Evolutionary conservation across 2,888 invertebrate genomes (phyloP), one percentile per base, ranked within the genome.

Genomic region (Adelphocoris suturalis): DNA sequence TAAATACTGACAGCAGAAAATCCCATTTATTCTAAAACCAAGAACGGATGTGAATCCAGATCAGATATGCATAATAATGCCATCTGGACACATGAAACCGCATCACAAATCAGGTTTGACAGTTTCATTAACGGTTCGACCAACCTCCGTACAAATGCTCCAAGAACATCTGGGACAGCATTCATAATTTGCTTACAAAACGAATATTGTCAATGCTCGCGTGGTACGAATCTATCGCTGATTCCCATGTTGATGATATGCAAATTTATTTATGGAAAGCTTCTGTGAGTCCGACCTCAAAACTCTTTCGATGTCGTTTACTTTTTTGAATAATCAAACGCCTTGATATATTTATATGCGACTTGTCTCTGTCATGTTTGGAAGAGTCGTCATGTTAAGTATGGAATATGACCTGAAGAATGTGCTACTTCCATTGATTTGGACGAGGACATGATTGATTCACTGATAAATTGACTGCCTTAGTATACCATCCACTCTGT

Each of bases 201-300:
- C 55, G 61, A 85, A 85, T 55, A 61, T 52, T 61, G 85, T 85
- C 85, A 57, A 57, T 16, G 57, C 46, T 48, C 82, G 55, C 23
- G 52, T 68, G 68, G 82, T 48, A 82, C 27, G 47, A 48, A 82
- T 52, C 16, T 82, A 61, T 57, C 12, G 28, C 61, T 37, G 61
- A 85, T 85, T 85, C 57, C 85, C n/a, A 85, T 85, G 85, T 37
- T 85, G 85, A 85, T 85, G 85, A 61, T 47, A 85, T 85, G 85
- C 85, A 57, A 85, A 85, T 85, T 61, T 85, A 85, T 85, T 85
- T 85, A 85, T 85, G 37, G 61, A 57, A 55, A 61, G 85, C 85
- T 85, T 37, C 85, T 46, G 85, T 85, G 19, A 68, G 68, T 11
- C 68, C 68, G 23, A 23, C 11, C 23, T 68, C 68, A 68, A 68